A percentile compares a stretch with the other conserved stretches of the same genome.
Evolutionary conservation across 2,113 vertebrate species (phyloP).

Genomic region (Sylvietta virens): DNA sequence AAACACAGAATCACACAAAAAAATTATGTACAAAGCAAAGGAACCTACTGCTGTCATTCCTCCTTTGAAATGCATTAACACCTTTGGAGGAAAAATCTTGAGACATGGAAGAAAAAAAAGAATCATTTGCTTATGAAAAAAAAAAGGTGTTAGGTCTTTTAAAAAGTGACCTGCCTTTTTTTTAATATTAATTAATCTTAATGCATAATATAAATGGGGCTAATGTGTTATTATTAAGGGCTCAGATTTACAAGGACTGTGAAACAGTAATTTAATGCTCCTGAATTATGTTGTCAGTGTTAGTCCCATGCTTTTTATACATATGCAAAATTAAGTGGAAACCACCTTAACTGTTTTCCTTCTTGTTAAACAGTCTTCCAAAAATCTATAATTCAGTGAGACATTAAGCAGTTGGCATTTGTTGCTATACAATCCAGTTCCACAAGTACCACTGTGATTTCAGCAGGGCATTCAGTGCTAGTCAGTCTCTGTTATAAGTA

Average conservation of each 20-base stretch:
- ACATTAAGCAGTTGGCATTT: constrained; percentile 73
- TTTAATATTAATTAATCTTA: constrained; percentile 16
- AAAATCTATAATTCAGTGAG: constrained; percentile 76
- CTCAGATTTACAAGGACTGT: constrained; percentile 7
- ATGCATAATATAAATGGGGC: background rate
- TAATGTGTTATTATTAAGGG: constrained; percentile 2
- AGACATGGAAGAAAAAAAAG: background rate
- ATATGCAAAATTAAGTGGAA: constrained; percentile 57
- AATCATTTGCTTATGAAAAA: background rate
- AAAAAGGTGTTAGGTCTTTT: background rate
- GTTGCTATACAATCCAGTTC: constrained; percentile 67
- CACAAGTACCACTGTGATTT: constrained; percentile 70
- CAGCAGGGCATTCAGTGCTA: constrained; percentile 58
- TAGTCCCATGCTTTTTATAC: constrained; percentile 38
- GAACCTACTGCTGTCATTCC: background rate
- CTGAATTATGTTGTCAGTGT: constrained; percentile 29
- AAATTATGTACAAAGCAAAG: background rate
- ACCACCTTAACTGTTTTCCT: constrained; percentile 66
- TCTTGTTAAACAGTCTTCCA: constrained; percentile 71
- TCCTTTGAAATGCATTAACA: background rate
- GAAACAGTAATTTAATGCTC: constrained; percentile 57
- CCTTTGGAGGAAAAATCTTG: background rate
- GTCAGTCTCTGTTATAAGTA: constrained; percentile 70
- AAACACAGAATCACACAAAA: background rate
- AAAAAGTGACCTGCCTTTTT: background rate